Evolutionary conservation across 2,797 vertebrate genomes (phyloP).

Genomic region (Intellagama lesueurii): DNA sequence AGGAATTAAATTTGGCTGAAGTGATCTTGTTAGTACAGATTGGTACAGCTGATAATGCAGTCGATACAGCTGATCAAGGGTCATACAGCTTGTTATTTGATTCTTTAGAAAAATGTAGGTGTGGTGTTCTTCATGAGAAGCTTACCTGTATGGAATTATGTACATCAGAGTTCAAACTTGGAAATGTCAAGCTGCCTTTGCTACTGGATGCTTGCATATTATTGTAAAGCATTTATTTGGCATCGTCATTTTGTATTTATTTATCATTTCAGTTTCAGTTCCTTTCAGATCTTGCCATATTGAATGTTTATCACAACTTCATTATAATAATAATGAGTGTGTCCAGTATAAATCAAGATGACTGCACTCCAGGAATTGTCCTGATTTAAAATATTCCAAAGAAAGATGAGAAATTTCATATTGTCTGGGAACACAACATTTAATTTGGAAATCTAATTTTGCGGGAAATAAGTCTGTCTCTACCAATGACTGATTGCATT

Average conservation of each 20-base stretch:
- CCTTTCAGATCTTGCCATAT: background rate
- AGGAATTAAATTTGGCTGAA: background rate
- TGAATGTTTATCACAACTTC: background rate
- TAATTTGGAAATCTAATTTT: slow-evolving; percentile 14
- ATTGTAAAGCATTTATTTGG: background rate
- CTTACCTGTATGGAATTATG: background rate
- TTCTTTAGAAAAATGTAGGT: background rate
- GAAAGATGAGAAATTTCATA: background rate
- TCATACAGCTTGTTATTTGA: too few relatives aligned
- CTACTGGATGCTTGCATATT: background rate
- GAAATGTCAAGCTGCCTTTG: background rate
- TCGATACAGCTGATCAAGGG: too few relatives aligned
- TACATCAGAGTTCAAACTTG: background rate
- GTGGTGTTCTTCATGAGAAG: background rate
- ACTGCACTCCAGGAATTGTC: background rate
- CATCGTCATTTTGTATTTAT: background rate
- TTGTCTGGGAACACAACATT: background rate
- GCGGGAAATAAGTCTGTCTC: background rate
- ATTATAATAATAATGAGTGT: background rate
- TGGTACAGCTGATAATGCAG: too few relatives aligned
- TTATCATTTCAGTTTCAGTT: background rate
- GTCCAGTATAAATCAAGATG: background rate
- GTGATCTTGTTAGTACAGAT: background rate
- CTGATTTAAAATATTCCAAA: background rate
- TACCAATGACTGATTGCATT: background rate